These are phyloP conservation scores for Eospalax fontanierii DNA, from an alignment of 2,797 vertebrate species.

Conservation along the genomic window DNA sequence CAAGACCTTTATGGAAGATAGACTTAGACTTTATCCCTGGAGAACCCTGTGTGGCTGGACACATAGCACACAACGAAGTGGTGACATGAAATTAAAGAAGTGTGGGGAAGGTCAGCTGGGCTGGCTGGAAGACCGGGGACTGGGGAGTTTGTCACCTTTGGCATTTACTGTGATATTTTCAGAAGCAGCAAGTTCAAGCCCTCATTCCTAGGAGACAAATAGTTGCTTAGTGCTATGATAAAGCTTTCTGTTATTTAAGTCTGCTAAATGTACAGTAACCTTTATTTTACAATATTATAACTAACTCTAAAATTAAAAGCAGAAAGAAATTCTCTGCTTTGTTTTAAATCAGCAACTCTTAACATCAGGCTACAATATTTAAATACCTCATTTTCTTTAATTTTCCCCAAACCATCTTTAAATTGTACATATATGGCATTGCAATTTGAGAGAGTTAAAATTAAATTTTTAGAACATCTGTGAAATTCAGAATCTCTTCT, in stretches of 20 bases:
- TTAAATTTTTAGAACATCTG: neutral
- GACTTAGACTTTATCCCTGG: conserved; percentile 11
- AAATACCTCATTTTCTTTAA: neutral
- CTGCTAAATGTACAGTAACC: neutral
- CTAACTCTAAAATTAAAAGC: conserved; percentile 46
- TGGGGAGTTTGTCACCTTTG: conserved; percentile 73
- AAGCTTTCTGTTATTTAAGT: conserved; percentile 9
- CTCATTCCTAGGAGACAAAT: conserved; percentile 9
- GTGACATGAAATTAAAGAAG: conserved; percentile 71
- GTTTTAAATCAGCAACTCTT: conserved; percentile 25
- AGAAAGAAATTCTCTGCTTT: neutral
- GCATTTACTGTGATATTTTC: conserved; percentile 82
- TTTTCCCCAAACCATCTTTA: neutral
- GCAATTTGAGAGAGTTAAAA: conserved; percentile 31
- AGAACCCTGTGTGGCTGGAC: conserved; percentile 19
- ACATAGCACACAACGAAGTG: conserved; percentile 10
- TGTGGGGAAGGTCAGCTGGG: conserved; percentile 65
- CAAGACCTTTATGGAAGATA: neutral
- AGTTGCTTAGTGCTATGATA: neutral
- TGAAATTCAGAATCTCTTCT: conserved; percentile 9
- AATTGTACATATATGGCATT: neutral
- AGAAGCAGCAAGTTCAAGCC: conserved; percentile 67
- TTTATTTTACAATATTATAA: neutral
- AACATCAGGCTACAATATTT: neutral
- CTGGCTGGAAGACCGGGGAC: neutral